Evolutionary conservation across 1,140 invertebrate genomes (phyloP).

Genomic region (Drosophila biarmipes): DNA sequence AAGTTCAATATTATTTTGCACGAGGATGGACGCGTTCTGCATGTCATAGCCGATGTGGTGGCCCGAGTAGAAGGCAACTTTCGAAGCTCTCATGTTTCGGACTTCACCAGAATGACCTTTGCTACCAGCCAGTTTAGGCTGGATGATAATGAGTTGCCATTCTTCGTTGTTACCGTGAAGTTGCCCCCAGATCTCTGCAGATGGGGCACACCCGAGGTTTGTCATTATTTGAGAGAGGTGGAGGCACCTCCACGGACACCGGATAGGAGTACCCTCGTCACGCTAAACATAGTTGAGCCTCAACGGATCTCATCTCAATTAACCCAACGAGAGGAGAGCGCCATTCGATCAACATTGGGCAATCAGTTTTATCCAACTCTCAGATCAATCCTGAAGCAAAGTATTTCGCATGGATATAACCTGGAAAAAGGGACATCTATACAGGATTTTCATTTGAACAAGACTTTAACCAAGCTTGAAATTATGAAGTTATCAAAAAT

Average conservation of each 20-base stretch:
- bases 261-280: background rate
- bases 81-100: background rate
- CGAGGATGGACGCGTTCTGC: slow-evolving; percentile 48
- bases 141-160: slow-evolving; percentile 41
- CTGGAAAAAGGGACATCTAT: background rate
- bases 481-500: slow-evolving; percentile 28
- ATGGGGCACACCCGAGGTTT: slow-evolving; percentile 56
- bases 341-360: background rate
- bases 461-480: slow-evolving; percentile 30
- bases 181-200: slow-evolving; percentile 55
- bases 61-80: background rate
- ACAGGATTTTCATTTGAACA: slow-evolving; percentile 31
- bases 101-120: background rate
- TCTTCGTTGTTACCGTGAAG: slow-evolving; percentile 52
- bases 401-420: background rate
- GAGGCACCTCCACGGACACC: background rate
- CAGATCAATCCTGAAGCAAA: background rate
- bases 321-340: background rate
- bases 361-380: background rate
- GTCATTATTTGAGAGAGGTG: slow-evolving; percentile 46
- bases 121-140: background rate
- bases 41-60: slow-evolving; percentile 31
- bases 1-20: slow-evolving; percentile 62
- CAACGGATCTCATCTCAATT: background rate
- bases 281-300: background rate